Evolutionary conservation across 2,888 invertebrate genomes (phyloP), one percentile per base, ranked within the genome.

Genomic region (Auanema sp.): DNA sequence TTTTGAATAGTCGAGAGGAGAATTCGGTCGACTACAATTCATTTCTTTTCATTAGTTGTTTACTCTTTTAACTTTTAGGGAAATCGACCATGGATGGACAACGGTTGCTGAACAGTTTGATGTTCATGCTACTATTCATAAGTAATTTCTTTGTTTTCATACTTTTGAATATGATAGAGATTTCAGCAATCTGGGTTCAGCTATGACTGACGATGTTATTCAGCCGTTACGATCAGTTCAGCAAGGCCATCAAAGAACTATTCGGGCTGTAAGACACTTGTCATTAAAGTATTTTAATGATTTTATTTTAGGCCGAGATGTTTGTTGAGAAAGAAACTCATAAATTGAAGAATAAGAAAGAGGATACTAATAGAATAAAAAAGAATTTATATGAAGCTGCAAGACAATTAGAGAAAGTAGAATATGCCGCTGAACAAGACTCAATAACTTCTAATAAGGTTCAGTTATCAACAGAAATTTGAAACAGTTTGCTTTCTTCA

Each of bases 61-160:
- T 18, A 11, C 11, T 24, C 16, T 18, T 18, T 52, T n/a, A n/a
- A n/a, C n/a, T 66, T 72, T 40, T 59, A 76, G 76, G 51, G 75
- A 75, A 44, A 72, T 77, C 54, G 77, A 77, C 62, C 67, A 69
- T 59, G 77, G 76, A 21, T 77, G 77, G 77, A 69, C 66, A 14
- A 68, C 69, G 41, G 77, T 75, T 0, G 77, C 77, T 2, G 77
- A 77, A 49, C 77, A 77, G 64, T 77, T 76, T 58, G 75, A 75
- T 53, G 69, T 71, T 33, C 77, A 77, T 18, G 69, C 77, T 11
- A 76, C 77, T n/a, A 67, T 77, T 43, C 77, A 77, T 64, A 75
- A 66, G 72, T 72, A 42, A 40, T 41, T n/a, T 47, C 47, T 47
- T 5, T 47, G 3, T 47, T 18, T 47, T 47, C 47, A 21, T 5